These are phyloP conservation scores for Brassicogethes aeneus DNA, from an alignment of 2,888 invertebrate genomes.

Conservation along the genomic window DNA sequence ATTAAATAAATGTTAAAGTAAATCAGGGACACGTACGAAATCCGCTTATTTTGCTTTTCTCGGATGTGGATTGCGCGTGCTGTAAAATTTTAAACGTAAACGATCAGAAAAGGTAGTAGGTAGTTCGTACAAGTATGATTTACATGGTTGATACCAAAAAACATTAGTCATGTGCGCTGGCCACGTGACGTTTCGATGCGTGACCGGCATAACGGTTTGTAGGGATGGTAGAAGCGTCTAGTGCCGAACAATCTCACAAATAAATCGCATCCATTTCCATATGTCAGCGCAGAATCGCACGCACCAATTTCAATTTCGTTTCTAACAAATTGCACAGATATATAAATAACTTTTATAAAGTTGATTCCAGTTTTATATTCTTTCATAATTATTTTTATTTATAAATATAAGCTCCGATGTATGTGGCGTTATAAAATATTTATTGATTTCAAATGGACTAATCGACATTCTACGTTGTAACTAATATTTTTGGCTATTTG, in stretches of 20 bases:
- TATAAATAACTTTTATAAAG: too few relatives aligned
- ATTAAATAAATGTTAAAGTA: too few relatives aligned
- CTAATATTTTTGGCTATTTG: too few relatives aligned
- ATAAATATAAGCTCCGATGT: too few relatives aligned
- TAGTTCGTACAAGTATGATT: too few relatives aligned
- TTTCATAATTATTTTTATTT: neutral
- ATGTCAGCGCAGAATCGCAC: conserved; percentile 2
- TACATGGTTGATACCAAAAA: conserved; percentile 23
- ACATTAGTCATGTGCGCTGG: conserved; percentile 22
- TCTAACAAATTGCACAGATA: conserved; percentile 1
- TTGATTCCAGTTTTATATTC: conserved; percentile 1
- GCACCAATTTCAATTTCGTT: conserved; percentile 1
- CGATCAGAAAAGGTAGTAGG: neutral
- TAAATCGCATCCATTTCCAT: conserved; percentile 2
- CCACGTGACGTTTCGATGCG: conserved; percentile 21
- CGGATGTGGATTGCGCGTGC: neutral
- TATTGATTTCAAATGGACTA: too few relatives aligned
- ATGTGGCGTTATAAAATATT: too few relatives aligned
- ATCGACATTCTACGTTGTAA: too few relatives aligned
- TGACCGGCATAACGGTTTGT: conserved; percentile 16
- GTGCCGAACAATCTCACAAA: conserved; percentile 3
- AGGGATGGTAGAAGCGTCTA: neutral
- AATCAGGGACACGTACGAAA: too few relatives aligned
- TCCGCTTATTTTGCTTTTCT: neutral
- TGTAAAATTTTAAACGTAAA: neutral